A percentile compares a stretch with the other conserved stretches of the same genome.
Conservation (phyloP, 1,140 invertebrate genomes). For the Monomorium pharaonis region DNA sequence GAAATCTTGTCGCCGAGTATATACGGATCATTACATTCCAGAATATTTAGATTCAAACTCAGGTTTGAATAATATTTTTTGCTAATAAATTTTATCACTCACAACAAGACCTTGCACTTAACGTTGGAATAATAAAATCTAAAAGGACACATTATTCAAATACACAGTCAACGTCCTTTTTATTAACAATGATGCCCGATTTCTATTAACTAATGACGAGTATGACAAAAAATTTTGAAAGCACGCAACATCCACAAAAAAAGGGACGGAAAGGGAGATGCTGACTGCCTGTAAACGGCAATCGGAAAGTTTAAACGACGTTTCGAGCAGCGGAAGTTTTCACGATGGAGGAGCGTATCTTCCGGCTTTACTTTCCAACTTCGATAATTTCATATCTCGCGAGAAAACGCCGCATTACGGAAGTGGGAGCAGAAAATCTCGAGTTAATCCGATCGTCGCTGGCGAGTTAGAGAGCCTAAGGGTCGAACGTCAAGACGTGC, state of each 20-base stretch:
- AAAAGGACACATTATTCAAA: not conserved
- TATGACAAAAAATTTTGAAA: not conserved
- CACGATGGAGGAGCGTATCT: constrained; percentile 54
- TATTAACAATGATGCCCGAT: not conserved
- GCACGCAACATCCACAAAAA: not conserved
- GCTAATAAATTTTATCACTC: not conserved
- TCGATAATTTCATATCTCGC: constrained; percentile 58
- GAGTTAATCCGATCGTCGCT: constrained; percentile 49
- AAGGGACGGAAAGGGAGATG: not conserved
- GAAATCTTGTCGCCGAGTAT: not conserved
- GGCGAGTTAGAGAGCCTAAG: constrained; percentile 9
- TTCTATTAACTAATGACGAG: constrained; percentile 3
- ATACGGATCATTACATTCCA: not conserved
- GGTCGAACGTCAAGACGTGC: constrained; percentile 30
- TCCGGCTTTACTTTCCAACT: constrained; percentile 58
- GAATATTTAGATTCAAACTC: not conserved
- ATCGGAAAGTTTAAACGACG: constrained; percentile 56
- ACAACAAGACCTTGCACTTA: not conserved
- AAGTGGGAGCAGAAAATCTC: constrained; percentile 51
- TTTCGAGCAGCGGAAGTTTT: constrained; percentile 50
- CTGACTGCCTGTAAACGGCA: constrained; percentile 45
- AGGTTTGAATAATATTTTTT: not conserved
- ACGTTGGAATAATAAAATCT: not conserved
- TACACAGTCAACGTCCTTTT: not conserved
- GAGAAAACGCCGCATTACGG: constrained; percentile 50